A percentile compares a stretch with the other conserved stretches of the same genome.
phyloP scores from a whole-genome alignment of 2,797 vertebrate species.

The Melanotaenia maccullochi region DNA sequence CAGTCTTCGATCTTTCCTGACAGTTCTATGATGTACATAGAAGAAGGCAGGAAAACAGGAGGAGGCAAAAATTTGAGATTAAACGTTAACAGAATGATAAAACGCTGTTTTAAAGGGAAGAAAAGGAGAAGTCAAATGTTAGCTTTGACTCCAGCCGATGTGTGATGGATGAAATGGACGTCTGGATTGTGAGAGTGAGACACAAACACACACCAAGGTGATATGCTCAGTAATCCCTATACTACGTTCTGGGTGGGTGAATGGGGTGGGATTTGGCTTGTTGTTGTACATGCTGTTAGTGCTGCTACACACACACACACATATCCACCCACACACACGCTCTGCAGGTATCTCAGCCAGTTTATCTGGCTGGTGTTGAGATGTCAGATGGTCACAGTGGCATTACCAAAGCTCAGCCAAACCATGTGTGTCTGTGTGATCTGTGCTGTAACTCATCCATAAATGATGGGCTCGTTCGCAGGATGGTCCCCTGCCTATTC shows the following conservation, averaged over 20 bases:
- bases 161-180: constrained; percentile 45
- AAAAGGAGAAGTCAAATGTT: background rate
- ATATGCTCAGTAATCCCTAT: constrained; percentile 66
- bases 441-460: constrained; percentile 74
- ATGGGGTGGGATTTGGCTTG: constrained; percentile 69
- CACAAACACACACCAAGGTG: constrained; percentile 16
- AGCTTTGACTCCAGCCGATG: constrained; percentile 35
- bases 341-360: constrained; percentile 61
- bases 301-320: constrained; percentile 22
- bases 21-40: constrained; percentile 59
- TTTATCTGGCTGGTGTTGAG: constrained; percentile 68
- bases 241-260: constrained; percentile 60
- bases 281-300: constrained; percentile 62
- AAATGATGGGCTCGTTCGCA: constrained; percentile 67
- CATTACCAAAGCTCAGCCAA: constrained; percentile 64
- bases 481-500: constrained; percentile 72
- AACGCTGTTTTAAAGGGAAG: constrained; percentile 3
- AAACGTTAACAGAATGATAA: constrained; percentile 58
- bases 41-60: constrained; percentile 26
- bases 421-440: constrained; percentile 47
- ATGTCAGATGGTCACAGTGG: constrained; percentile 78
- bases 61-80: constrained; percentile 54
- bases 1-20: constrained; percentile 37
- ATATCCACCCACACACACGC: constrained; percentile 35
- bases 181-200: constrained; percentile 36